A percentile compares a stretch with the other conserved stretches of the same genome.
These are phyloP conservation scores for Orius insidiosus DNA, from an alignment of 1,140 invertebrate genomes.

Conservation along the genomic window DNA sequence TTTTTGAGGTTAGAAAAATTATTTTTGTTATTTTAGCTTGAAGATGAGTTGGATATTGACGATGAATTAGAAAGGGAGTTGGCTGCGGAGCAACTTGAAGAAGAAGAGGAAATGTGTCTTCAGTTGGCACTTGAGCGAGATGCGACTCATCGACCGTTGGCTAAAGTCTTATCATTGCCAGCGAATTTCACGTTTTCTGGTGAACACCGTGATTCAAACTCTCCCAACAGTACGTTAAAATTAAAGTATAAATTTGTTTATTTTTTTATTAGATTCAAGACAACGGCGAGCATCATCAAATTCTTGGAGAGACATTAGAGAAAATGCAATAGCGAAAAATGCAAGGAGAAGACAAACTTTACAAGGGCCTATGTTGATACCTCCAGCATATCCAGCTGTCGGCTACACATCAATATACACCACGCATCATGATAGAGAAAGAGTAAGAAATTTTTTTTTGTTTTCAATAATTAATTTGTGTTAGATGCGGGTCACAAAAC, in stretches of 20 bases:
- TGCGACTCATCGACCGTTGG: constrained; percentile 30
- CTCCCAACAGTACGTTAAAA: constrained; percentile 5
- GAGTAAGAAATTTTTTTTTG: constrained; percentile 11
- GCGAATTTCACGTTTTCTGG: constrained; percentile 36
- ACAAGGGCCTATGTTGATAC: constrained; percentile 18
- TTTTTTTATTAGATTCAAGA: constrained; percentile 12
- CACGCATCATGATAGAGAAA: constrained; percentile 18
- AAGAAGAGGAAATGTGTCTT: constrained; percentile 47
- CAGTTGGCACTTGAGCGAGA: constrained; percentile 29
- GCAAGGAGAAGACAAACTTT: constrained; percentile 19
- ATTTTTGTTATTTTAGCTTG: constrained; percentile 41
- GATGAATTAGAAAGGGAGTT: constrained; percentile 70
- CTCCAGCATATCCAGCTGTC: constrained; percentile 22
- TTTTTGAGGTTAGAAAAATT: background rate
- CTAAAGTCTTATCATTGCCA: constrained; percentile 39
- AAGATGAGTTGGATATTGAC: constrained; percentile 83
- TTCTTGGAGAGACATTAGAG: constrained; percentile 19
- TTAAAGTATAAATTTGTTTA: background rate
- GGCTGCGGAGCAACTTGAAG: constrained; percentile 41
- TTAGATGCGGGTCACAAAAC: constrained; percentile 13
- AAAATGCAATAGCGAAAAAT: constrained; percentile 15
- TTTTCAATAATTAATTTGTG: background rate
- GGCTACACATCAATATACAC: constrained; percentile 21
- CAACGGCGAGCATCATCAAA: constrained; percentile 19
- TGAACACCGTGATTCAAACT: background rate